Conservation (phyloP, 2,888 invertebrate species). For the Beris chalybata region DNA sequence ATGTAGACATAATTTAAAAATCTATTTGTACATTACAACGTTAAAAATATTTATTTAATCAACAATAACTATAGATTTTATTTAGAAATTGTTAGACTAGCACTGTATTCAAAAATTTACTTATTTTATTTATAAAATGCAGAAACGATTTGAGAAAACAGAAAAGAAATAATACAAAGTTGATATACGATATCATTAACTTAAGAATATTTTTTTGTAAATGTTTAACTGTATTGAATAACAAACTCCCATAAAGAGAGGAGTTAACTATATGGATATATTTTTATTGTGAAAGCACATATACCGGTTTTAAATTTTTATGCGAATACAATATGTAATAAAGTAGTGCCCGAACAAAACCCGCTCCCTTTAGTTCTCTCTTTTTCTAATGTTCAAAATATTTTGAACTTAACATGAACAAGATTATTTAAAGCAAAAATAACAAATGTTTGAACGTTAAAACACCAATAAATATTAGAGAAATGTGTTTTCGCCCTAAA, state of each 20-base stretch:
- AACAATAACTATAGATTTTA: too few relatives aligned
- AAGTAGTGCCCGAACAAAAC: not conserved
- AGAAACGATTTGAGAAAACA: slow-evolving; percentile 10
- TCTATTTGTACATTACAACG: too few relatives aligned
- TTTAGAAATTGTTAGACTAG: slow-evolving; percentile 17
- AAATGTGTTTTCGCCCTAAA: slow-evolving; percentile 38
- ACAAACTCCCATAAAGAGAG: too few relatives aligned
- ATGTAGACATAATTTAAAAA: not conserved
- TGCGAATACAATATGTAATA: not conserved
- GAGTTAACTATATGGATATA: too few relatives aligned
- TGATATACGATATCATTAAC: too few relatives aligned
- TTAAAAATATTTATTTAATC: too few relatives aligned
- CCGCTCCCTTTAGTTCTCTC: not conserved
- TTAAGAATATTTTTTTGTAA: too few relatives aligned
- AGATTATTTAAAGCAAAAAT: slow-evolving; percentile 16
- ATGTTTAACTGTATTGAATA: too few relatives aligned
- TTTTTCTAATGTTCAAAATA: slow-evolving; percentile 6
- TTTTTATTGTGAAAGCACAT: slow-evolving; percentile 3
- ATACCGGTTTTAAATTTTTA: not conserved
- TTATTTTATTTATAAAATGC: slow-evolving; percentile 5
- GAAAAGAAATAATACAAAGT: not conserved
- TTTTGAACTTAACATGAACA: slow-evolving; percentile 27
- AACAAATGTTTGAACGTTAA: slow-evolving; percentile 36
- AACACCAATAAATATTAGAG: slow-evolving; percentile 37
- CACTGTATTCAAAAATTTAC: not conserved